Evolutionary conservation across 2,888 invertebrate species (phyloP).

Genomic region (Tinea trinotella): DNA sequence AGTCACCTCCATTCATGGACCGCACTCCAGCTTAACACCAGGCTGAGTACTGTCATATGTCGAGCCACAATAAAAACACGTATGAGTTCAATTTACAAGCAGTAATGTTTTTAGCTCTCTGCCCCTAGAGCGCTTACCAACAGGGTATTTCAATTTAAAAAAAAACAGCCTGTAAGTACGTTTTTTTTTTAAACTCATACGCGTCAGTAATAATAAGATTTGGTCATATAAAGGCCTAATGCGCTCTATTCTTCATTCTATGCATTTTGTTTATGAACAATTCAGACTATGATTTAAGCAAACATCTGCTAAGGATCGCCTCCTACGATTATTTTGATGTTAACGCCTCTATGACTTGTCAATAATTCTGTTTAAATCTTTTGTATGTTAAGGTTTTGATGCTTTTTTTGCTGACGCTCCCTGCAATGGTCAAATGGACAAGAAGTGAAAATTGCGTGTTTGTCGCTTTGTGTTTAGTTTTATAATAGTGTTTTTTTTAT

Average conservation of each 20-base stretch:
- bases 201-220: slow-evolving; percentile 54
- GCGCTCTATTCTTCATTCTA: slow-evolving; percentile 40
- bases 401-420: neutral
- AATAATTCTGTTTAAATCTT: neutral
- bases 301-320: slow-evolving; percentile 49
- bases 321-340: slow-evolving; percentile 31
- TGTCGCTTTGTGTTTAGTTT: too few species aligned
- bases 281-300: slow-evolving; percentile 31
- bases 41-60: too few species aligned
- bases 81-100: too few species aligned
- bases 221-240: slow-evolving; percentile 33
- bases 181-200: slow-evolving; percentile 20
- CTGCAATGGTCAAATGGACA: too few species aligned
- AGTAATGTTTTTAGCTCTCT: too few species aligned
- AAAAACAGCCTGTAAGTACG: neutral
- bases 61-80: too few species aligned
- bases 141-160: too few species aligned
- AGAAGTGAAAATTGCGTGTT: too few species aligned
- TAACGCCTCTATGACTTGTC: slow-evolving; percentile 26
- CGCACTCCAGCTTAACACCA: too few species aligned
- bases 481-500: too few species aligned
- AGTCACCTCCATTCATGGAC: too few species aligned
- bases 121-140: too few species aligned
- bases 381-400: neutral
- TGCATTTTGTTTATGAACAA: slow-evolving; percentile 29